Conservation (phyloP, 2,888 invertebrate species). For the Drosophila atroscutellata region DNA sequence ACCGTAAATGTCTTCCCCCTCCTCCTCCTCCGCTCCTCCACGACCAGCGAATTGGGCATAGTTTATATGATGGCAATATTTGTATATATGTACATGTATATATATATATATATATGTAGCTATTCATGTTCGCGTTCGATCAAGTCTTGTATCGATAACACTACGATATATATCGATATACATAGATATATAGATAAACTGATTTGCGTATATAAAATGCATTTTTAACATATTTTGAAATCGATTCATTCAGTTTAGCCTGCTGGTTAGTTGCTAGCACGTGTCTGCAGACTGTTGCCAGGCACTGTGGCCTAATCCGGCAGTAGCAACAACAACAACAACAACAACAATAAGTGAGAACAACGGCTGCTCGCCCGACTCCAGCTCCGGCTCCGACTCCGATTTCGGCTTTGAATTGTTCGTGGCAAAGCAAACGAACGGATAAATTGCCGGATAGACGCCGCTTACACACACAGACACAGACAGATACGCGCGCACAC, state of each 20-base stretch:
- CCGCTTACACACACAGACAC: conserved; percentile 22
- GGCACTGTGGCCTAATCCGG: conserved; percentile 31
- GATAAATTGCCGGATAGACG: conserved; percentile 72
- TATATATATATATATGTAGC: neutral
- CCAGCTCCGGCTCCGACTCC: conserved; percentile 32
- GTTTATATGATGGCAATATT: neutral
- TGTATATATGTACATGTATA: neutral
- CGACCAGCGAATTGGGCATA: no score
- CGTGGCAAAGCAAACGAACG: conserved; percentile 34
- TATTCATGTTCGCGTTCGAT: neutral
- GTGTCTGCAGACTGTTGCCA: conserved; percentile 15
- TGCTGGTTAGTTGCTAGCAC: neutral
- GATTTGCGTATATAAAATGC: neutral
- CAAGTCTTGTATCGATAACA: neutral
- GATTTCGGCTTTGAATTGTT: conserved; percentile 30
- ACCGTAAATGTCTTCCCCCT: neutral
- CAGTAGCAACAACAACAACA: conserved; percentile 14
- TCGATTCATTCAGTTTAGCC: neutral
- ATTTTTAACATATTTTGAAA: neutral
- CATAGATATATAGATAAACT: neutral
- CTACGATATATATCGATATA: neutral
- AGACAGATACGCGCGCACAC: neutral
- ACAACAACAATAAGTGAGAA: conserved; percentile 7
- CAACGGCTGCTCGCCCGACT: conserved; percentile 24
- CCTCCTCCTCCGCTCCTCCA: neutral